Percentiles rank a stretch among this genome's conserved stretches.
phyloP scores from a whole-genome alignment of 92 coral and sea anemone species.

The Palythoa heliodiscus region DNA sequence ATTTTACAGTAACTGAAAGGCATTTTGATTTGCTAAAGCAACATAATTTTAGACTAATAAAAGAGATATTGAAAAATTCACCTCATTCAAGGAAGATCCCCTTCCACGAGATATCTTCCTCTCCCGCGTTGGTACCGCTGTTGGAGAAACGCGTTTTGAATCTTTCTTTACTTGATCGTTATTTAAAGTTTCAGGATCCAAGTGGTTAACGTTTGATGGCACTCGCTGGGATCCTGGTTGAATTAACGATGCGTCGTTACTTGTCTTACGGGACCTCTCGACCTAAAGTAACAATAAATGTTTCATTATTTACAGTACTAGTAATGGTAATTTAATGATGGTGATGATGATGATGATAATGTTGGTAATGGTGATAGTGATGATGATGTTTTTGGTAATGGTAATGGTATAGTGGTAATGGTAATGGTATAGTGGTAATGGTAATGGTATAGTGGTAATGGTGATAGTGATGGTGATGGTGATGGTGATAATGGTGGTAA shows the following conservation, averaged over 20 bases:
- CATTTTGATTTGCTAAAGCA: too few relatives aligned
- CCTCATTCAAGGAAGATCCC: conserved; percentile 39
- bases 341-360: background rate
- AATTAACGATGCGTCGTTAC: conserved; percentile 10
- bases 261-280: conserved; percentile 28
- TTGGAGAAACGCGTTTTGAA: background rate
- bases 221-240: conserved; percentile 1
- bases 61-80: background rate
- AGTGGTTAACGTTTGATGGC: background rate
- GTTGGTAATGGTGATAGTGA: background rate
- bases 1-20: too few relatives aligned
- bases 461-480: background rate
- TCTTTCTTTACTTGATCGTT: conserved; percentile 5
- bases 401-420: background rate
- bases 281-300: background rate
- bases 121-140: conserved; percentile 22
- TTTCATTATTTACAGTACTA: background rate
- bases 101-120: conserved; percentile 30
- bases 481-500: background rate
- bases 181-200: background rate
- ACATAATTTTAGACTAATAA: background rate
- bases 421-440: background rate
- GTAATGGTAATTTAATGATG: background rate
- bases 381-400: background rate
- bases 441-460: background rate